A percentile compares a stretch with the other conserved stretches of the same genome.
These are phyloP conservation scores for Heterodera carotae DNA, from an alignment of 1,140 invertebrate species.

Conservation along the genomic window DNA sequence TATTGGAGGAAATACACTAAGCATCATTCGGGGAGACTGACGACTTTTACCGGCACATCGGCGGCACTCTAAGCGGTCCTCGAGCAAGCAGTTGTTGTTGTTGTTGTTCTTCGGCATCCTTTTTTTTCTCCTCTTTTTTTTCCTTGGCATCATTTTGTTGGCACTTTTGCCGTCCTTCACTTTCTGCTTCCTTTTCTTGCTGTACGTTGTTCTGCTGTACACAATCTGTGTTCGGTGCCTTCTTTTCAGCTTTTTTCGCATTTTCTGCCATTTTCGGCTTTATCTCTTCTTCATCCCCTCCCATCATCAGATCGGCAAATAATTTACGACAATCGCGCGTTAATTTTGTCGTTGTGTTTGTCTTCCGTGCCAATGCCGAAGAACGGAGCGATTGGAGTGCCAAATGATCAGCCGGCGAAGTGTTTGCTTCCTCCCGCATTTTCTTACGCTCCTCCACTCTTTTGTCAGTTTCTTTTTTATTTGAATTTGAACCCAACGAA, in stretches of 20 bases:
- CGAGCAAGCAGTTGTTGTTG: constrained; percentile 60
- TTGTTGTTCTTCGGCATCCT: constrained; percentile 24
- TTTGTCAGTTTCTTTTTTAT: neutral
- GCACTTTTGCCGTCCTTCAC: too few species aligned
- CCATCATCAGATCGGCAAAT: constrained; percentile 55
- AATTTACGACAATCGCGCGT: constrained; percentile 47
- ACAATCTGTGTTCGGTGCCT: too few species aligned
- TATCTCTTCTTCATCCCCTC: constrained; percentile 14
- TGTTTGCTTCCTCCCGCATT: constrained; percentile 23
- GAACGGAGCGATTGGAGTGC: constrained; percentile 61
- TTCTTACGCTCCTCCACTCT: neutral
- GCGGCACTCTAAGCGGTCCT: constrained; percentile 55
- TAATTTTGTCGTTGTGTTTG: constrained; percentile 64
- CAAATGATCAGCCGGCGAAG: constrained; percentile 61
- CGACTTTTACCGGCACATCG: constrained; percentile 20
- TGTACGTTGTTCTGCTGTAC: too few species aligned
- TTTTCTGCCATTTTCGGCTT: constrained; percentile 34
- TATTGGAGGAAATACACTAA: too few species aligned
- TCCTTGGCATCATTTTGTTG: constrained; percentile 12
- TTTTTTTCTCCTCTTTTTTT: constrained; percentile 18
- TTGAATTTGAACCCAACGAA: neutral
- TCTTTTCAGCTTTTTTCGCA: constrained; percentile 20
- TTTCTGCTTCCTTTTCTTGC: constrained; percentile 31
- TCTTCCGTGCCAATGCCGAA: constrained; percentile 61
- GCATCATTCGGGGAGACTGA: too few species aligned